Evolutionary conservation across 2,797 vertebrate species (phyloP), one percentile per base, ranked within the genome.

Genomic region (Astyanax mexicanus): DNA sequence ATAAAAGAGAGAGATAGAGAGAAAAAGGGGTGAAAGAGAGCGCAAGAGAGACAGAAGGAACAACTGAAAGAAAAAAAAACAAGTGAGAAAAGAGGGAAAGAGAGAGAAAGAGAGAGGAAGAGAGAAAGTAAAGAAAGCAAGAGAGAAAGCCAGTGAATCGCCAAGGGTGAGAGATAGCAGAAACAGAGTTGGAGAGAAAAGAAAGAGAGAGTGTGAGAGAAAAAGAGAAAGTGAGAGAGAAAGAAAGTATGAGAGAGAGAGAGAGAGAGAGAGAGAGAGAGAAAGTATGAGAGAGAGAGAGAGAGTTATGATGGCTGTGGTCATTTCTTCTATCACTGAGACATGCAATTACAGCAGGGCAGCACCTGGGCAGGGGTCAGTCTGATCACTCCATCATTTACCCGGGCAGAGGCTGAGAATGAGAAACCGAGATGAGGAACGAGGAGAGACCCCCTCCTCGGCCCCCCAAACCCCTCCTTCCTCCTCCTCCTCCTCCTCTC

Each of bases 351-450:
- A 96, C 88, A 90, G 92, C 37, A 32, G 93, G 94, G 90, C 91
- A 92, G 92, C 92, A 94, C 93, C 90, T 87, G 93, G 95, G 95
- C 95, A 95, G 94, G 94, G 96, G 96, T 97, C 95, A 95, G 92
- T 92, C 94, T 95, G 95, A 98, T 96, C 95, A 96, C 95, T 95
- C 94, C 95, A 95, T 96, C 95, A 94, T 96, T 97, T 98, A 97
- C 95, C 94, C 74, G 93, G 89, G n/a, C 72, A 84, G 90, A 38
- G 35, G 44, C 52, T 1, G 49, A 23, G 49, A 52, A 52, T 49
- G 6, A 19, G 52, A 37, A 58, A 49, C 23, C 35, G 27, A 77
- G 47, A 71, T 77, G 88, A 95, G 94, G 96, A 95, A 94, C 95
- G 93, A 95, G 92, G 87, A 7, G 21, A 21, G 49, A 23, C 49